Conservation (phyloP, 2,797 vertebrate genomes). For the Chlorospingus semifuscus region DNA sequence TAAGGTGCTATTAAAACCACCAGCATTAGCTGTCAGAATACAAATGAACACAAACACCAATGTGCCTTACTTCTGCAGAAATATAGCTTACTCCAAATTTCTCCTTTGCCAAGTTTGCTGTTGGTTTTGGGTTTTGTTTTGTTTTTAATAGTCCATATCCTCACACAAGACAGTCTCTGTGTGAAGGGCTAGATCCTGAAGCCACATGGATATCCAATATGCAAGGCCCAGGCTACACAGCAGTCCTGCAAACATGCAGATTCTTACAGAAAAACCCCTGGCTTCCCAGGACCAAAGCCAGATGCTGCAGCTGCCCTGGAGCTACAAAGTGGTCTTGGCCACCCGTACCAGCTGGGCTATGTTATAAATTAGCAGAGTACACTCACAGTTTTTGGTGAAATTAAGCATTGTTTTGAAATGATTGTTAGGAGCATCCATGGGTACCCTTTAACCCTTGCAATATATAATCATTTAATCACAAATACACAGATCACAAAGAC, state of each 20-base stretch:
- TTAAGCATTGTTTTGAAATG: neutral
- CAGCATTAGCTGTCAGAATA: neutral
- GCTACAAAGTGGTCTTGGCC: neutral
- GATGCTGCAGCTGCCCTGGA: neutral
- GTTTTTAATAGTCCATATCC: neutral
- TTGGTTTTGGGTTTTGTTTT: neutral
- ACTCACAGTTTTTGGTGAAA: neutral
- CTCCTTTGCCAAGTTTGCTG: neutral
- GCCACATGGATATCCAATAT: fast-evolving
- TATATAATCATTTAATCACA: neutral
- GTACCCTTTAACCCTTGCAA: neutral
- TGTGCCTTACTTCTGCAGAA: neutral
- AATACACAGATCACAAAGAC: neutral
- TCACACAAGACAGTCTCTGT: neutral
- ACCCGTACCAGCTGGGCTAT: neutral
- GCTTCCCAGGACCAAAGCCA: neutral
- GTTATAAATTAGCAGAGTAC: neutral
- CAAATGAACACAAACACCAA: neutral
- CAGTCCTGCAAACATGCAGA: neutral
- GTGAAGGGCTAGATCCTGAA: neutral
- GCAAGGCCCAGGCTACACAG: fast-evolving
- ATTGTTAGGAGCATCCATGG: neutral
- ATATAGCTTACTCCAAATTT: neutral
- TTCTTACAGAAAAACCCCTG: neutral
- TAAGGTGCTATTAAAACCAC: neutral